Conservation (phyloP, 2,113 vertebrate genomes). For the Colinus virginianus region DNA sequence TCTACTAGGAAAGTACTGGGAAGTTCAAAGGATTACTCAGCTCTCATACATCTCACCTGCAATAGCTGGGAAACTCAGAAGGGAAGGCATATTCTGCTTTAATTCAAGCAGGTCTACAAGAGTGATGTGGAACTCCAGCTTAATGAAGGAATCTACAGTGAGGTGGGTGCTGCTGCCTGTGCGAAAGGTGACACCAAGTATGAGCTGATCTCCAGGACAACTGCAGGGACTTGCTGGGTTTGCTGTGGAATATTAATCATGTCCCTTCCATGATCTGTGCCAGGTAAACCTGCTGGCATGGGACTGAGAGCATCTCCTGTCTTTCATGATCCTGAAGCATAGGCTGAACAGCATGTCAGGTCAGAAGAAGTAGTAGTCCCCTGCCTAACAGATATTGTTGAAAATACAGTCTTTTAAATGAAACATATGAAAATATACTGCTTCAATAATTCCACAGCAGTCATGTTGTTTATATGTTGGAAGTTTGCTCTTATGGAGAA, state of each 20-base stretch:
- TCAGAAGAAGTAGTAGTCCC: neutral
- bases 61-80: neutral
- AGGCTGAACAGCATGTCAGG: neutral
- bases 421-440: neutral
- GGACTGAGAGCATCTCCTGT: neutral
- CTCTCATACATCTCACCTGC: neutral
- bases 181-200: neutral
- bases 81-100: neutral
- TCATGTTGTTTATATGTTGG: neutral
- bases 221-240: neutral
- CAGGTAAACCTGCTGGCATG: neutral
- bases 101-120: neutral
- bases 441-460: neutral
- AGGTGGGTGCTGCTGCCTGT: rapidly evolving
- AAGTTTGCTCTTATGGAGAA: neutral
- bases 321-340: neutral
- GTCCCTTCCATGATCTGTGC: neutral
- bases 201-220: neutral
- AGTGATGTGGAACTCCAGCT: neutral
- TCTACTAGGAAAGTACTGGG: neutral
- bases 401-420: neutral
- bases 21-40: neutral
- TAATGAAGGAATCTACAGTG: neutral
- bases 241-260: rapidly evolving
- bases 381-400: neutral